A percentile compares a stretch with the other conserved stretches of the same genome.
Evolutionary conservation across 2,797 vertebrate genomes (phyloP).

Genomic region (Anguilla marmorata): DNA sequence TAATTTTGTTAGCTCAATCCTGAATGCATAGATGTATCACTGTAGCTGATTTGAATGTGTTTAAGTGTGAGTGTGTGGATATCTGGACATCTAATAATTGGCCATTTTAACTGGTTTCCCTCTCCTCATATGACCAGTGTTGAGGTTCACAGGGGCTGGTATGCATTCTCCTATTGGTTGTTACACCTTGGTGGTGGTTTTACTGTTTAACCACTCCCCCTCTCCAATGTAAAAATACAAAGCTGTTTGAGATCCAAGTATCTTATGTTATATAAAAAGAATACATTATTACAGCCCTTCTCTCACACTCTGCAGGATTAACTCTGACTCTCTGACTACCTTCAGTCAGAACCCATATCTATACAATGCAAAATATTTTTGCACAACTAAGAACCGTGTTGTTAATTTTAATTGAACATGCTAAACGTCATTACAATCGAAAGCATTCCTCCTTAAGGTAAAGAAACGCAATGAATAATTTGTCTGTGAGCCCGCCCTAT

Average conservation of each 20-base stretch:
- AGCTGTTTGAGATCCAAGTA: neutral
- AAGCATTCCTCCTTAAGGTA: constrained; percentile 67
- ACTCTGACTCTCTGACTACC: constrained; percentile 70
- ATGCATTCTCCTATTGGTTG: constrained; percentile 38
- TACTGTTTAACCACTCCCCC: neutral
- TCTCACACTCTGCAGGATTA: constrained; percentile 72
- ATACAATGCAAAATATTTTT: constrained; percentile 59
- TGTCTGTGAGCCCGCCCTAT: constrained; percentile 42
- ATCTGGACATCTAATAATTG: neutral
- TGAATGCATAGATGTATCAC: constrained; percentile 26
- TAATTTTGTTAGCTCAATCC: constrained; percentile 17
- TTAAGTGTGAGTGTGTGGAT: constrained; percentile 36
- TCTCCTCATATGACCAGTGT: neutral
- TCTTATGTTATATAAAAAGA: neutral
- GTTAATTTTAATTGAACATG: constrained; percentile 74
- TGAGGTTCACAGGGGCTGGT: constrained; percentile 36
- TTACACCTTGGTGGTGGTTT: neutral
- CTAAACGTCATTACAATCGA: constrained; percentile 73
- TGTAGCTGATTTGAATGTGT: constrained; percentile 41
- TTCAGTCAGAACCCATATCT: constrained; percentile 49
- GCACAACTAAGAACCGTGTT: constrained; percentile 66
- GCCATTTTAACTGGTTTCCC: neutral
- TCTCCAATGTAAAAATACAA: neutral
- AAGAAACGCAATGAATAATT: constrained; percentile 54
- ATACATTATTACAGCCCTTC: neutral